Percentiles rank a stretch among this genome's conserved stretches.
phyloP scores from a whole-genome alignment of 2,888 invertebrate species.

The Chaitophorus viminalis region DNA sequence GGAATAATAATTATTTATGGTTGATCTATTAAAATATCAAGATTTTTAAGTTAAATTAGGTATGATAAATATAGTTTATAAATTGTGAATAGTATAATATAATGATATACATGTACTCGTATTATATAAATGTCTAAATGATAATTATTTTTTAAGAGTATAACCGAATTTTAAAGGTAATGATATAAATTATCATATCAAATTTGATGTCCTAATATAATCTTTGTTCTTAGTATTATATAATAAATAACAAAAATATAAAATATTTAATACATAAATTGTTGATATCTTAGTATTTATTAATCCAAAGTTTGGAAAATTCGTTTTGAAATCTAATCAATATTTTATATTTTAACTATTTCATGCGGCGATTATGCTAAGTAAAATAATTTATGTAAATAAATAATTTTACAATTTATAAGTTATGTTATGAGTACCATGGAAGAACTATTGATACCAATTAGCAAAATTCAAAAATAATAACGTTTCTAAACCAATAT shows the following conservation, averaged over 20 bases:
- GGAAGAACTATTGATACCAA: no score
- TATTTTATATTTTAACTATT: background rate
- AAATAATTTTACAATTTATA: no score
- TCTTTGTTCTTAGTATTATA: background rate
- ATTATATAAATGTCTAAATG: background rate
- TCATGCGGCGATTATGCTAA: background rate
- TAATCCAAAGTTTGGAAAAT: background rate
- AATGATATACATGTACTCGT: no score
- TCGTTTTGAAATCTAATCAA: background rate
- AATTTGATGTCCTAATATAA: background rate
- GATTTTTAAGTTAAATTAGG: background rate
- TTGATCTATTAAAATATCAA: background rate
- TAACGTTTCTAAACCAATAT: no score
- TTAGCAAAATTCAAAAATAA: no score
- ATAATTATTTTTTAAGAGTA: background rate
- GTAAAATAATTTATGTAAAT: no score
- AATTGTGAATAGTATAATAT: no score
- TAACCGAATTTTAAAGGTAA: background rate
- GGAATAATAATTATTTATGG: background rate
- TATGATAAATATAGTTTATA: background rate
- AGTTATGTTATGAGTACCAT: no score
- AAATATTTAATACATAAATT: background rate
- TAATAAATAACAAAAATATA: background rate
- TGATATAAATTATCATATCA: background rate
- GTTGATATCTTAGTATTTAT: background rate